Percentiles rank a stretch among this genome's conserved stretches.
Conservation (phyloP, 2,113 vertebrate species). For the Pleuronectes platessa region DNA sequence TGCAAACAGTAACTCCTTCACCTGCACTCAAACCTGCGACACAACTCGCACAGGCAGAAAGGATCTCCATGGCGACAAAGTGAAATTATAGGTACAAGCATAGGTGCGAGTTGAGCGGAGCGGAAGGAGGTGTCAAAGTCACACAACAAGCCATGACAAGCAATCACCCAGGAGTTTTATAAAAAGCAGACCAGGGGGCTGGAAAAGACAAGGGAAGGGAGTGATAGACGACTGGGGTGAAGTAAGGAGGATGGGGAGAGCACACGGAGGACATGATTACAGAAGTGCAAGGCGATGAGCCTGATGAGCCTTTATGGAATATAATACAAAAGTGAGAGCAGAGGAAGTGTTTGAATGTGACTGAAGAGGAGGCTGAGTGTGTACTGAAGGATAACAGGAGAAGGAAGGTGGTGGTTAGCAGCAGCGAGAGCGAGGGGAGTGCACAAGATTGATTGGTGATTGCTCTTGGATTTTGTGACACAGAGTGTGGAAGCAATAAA, state of each 20-base stretch:
- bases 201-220: conserved; percentile 44
- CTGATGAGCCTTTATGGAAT: conserved; percentile 54
- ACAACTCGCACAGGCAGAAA: conserved; percentile 39
- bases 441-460: conserved; percentile 78
- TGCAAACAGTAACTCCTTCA: not conserved
- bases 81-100: conserved; percentile 54
- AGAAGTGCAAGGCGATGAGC: conserved; percentile 53
- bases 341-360: conserved; percentile 28
- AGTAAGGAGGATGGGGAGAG: conserved; percentile 32
- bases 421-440: conserved; percentile 47
- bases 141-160: conserved; percentile 70
- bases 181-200: conserved; percentile 47
- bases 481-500: conserved; percentile 73
- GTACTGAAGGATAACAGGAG: conserved; percentile 41
- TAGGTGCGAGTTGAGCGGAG: conserved; percentile 24
- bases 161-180: conserved; percentile 67
- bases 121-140: conserved; percentile 44
- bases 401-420: conserved; percentile 56
- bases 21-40: conserved; percentile 42
- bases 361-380: conserved; percentile 40
- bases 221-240: conserved; percentile 53
- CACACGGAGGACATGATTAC: conserved; percentile 57
- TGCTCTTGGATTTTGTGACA: conserved; percentile 72
- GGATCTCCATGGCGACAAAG: conserved; percentile 61
- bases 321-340: conserved; percentile 48